phyloP scores from a whole-genome alignment of 2,888 invertebrate species.

The Dicyrtoma fusca region DNA sequence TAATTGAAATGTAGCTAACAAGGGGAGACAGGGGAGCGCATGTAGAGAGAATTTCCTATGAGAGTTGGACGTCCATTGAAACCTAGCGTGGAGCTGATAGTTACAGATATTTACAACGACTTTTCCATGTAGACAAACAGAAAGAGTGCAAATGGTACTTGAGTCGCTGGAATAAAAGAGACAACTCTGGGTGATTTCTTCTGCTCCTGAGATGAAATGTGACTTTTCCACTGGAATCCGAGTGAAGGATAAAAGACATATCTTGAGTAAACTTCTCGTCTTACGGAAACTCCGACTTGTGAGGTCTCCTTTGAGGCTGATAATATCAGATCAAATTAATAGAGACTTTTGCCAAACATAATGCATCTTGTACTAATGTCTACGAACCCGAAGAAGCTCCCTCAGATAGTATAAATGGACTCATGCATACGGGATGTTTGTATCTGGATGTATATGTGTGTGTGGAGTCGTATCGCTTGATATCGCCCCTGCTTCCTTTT shows the following conservation, averaged over 20 bases:
- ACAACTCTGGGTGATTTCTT: conserved; percentile 18
- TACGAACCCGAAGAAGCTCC: not conserved
- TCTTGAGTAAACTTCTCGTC: conserved; percentile 25
- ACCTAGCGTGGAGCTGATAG: conserved; percentile 15
- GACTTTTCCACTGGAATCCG: conserved; percentile 26
- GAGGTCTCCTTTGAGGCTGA: conserved; percentile 39
- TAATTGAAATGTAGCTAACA: conserved; percentile 35
- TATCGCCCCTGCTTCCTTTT: too few species aligned
- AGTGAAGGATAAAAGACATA: conserved; percentile 20
- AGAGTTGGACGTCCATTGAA: not conserved
- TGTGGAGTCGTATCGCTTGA: too few species aligned
- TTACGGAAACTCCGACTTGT: conserved; percentile 37
- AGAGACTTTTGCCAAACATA: conserved; percentile 36
- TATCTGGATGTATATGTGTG: too few species aligned
- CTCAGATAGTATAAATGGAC: not conserved
- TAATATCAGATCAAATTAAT: conserved; percentile 37
- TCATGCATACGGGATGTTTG: too few species aligned
- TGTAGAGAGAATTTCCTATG: conserved; percentile 24
- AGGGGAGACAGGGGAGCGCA: conserved; percentile 20
- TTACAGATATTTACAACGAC: conserved; percentile 10
- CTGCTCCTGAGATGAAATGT: conserved; percentile 28
- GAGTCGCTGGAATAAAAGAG: conserved; percentile 7
- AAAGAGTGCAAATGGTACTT: not conserved
- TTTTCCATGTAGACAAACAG: not conserved
- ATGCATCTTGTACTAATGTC: conserved; percentile 17